Conservation (phyloP, 2,888 invertebrate genomes). For the Dichetophora obliterata region DNA sequence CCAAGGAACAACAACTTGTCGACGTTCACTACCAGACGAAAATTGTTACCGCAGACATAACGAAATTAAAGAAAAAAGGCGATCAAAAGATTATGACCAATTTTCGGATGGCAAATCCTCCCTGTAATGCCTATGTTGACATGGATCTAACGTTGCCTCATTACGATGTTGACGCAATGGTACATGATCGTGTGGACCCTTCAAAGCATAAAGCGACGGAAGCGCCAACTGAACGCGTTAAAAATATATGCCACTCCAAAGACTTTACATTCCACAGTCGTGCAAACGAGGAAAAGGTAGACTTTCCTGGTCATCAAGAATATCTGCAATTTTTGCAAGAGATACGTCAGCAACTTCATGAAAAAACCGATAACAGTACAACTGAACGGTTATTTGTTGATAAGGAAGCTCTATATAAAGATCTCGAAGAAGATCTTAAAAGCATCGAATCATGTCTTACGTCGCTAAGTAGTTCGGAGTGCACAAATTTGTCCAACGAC, state of each 20-base stretch:
- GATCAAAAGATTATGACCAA: conserved; percentile 48
- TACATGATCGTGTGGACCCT: conserved; percentile 47
- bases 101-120: conserved; percentile 59
- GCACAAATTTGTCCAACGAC: conserved; percentile 67
- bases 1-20: conserved; percentile 60
- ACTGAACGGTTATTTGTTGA: conserved; percentile 56
- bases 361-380: conserved; percentile 45
- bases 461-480: conserved; percentile 66
- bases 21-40: conserved; percentile 62
- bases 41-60: conserved; percentile 56
- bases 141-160: conserved; percentile 56
- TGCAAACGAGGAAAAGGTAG: conserved; percentile 52
- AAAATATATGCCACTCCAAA: conserved; percentile 52
- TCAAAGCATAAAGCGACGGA: conserved; percentile 33
- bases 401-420: conserved; percentile 53
- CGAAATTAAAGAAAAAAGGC: conserved; percentile 46
- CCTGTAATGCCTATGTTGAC: conserved; percentile 54
- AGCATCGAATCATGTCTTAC: conserved; percentile 67
- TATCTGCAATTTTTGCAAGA: conserved; percentile 60
- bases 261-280: conserved; percentile 59
- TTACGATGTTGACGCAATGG: conserved; percentile 55
- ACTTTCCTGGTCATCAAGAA: conserved; percentile 61
- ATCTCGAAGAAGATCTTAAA: conserved; percentile 63
- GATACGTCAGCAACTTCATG: conserved; percentile 56
- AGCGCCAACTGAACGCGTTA: conserved; percentile 34